Percentiles rank a stretch among this genome's conserved stretches.
Evolutionary conservation across 2,888 invertebrate genomes (phyloP).

Genomic region (Rhagium mordax): DNA sequence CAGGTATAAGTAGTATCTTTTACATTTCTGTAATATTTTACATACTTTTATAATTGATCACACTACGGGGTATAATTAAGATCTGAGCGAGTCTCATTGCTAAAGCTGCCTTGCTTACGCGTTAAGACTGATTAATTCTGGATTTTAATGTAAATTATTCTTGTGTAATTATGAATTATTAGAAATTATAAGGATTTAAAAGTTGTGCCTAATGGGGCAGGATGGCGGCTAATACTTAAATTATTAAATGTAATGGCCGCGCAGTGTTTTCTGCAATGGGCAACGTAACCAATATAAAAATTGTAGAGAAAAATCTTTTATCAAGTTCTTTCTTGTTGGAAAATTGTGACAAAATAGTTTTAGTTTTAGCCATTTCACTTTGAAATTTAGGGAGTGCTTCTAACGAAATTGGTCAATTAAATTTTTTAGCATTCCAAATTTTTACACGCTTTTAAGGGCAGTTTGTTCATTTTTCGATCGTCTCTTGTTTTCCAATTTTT

Average conservation of each 20-base stretch:
- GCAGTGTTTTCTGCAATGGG: background rate
- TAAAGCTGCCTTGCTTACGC: constrained; percentile 49
- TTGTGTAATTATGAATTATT: constrained; percentile 45
- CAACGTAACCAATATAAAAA: too few relatives aligned
- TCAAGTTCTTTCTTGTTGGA: too few relatives aligned
- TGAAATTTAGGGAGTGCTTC: too few relatives aligned
- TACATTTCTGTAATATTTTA: constrained; percentile 20
- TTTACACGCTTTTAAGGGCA: too few relatives aligned
- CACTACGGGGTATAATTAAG: constrained; percentile 51
- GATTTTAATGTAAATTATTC: constrained; percentile 45
- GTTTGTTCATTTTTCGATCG: too few relatives aligned
- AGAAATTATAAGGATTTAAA: constrained; percentile 1
- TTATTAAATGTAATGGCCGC: background rate
- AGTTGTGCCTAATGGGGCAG: background rate
- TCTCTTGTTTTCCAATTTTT: too few relatives aligned
- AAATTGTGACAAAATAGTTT: too few relatives aligned
- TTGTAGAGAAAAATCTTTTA: too few relatives aligned
- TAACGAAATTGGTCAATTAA: too few relatives aligned
- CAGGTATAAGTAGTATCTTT: constrained; percentile 10
- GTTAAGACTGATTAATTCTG: constrained; percentile 49
- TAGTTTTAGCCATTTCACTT: too few relatives aligned
- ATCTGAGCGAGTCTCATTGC: constrained; percentile 36
- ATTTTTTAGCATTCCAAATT: too few relatives aligned
- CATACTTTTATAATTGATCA: constrained; percentile 31
- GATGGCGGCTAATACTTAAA: background rate